A percentile compares a stretch with the other conserved stretches of the same genome.
Conservation (phyloP, 1,140 invertebrate genomes). For the Drosophila kikkawai region DNA sequence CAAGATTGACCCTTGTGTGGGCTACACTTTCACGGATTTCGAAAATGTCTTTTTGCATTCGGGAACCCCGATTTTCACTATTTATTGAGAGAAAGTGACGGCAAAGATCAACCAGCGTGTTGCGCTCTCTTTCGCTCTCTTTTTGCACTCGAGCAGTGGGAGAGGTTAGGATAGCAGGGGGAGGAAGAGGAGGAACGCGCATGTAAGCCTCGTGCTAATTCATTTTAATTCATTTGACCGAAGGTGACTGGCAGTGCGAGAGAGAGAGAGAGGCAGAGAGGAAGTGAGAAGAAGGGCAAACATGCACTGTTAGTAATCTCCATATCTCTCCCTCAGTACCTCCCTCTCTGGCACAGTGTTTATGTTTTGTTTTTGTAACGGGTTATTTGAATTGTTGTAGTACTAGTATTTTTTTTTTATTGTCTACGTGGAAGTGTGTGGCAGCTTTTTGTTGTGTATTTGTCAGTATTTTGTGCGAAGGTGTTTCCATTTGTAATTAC, state of each 20-base stretch:
- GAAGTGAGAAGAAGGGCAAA: slow-evolving; percentile 30
- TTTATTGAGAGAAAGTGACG: slow-evolving; percentile 75
- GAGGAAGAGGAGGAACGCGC: slow-evolving; percentile 19
- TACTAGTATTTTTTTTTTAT: slow-evolving; percentile 29
- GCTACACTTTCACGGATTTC: slow-evolving; percentile 68
- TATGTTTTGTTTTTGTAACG: slow-evolving; percentile 71
- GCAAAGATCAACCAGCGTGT: slow-evolving; percentile 8
- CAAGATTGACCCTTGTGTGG: slow-evolving; percentile 19
- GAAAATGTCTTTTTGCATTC: slow-evolving; percentile 59
- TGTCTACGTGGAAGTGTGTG: slow-evolving; percentile 66
- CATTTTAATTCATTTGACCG: slow-evolving; percentile 66
- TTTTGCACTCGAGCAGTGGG: background rate
- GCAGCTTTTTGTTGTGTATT: slow-evolving; percentile 42
- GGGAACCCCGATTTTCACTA: slow-evolving; percentile 67
- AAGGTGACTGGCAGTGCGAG: slow-evolving; percentile 53
- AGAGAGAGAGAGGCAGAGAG: slow-evolving; percentile 6
- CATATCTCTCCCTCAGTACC: background rate
- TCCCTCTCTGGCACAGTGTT: slow-evolving; percentile 20
- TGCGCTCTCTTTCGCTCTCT: slow-evolving; percentile 14
- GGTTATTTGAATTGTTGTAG: slow-evolving; percentile 45
- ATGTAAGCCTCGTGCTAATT: slow-evolving; percentile 69
- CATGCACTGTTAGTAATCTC: slow-evolving; percentile 40
- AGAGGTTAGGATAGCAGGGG: background rate
- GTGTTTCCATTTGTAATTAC: slow-evolving; percentile 72
- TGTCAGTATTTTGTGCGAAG: slow-evolving; percentile 65